A percentile compares a stretch with the other conserved stretches of the same genome.
Evolutionary conservation across 2,113 vertebrate genomes (phyloP).

Genomic region (Aegithalos caudatus): DNA sequence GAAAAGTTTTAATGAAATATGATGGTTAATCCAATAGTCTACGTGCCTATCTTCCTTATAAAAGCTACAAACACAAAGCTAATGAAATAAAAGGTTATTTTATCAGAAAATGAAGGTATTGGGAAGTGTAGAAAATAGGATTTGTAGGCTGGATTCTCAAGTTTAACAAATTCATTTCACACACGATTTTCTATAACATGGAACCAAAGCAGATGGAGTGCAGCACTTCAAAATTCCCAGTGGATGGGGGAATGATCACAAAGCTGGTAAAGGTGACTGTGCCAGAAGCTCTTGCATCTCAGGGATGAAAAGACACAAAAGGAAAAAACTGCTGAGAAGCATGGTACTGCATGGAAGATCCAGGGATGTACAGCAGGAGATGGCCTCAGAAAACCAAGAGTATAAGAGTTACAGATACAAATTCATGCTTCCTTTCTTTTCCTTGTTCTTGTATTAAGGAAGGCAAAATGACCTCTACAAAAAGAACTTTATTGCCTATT

Average conservation of each 20-base stretch:
- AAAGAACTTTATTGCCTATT: accelerated
- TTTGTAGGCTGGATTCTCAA: not conserved
- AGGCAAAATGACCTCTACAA: not conserved
- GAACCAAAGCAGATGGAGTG: not conserved
- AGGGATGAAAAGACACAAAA: not conserved
- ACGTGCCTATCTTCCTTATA: not conserved
- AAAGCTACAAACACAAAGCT: not conserved
- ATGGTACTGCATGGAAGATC: not conserved
- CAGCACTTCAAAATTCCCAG: not conserved
- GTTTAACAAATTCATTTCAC: not conserved
- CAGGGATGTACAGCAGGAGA: not conserved
- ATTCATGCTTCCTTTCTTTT: not conserved
- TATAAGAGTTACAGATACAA: not conserved
- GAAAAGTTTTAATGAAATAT: not conserved
- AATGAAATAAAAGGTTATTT: not conserved
- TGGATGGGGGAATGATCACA: not conserved
- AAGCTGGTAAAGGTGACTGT: not conserved
- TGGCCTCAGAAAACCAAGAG: not conserved
- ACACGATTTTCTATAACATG: not conserved
- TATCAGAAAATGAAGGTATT: not conserved
- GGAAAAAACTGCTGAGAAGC: not conserved
- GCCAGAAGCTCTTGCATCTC: not conserved
- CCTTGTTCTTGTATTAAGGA: not conserved
- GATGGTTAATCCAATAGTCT: not conserved
- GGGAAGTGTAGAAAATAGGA: not conserved